Conservation (phyloP, 2,888 invertebrate species). For the Sminthurides aquaticus region DNA sequence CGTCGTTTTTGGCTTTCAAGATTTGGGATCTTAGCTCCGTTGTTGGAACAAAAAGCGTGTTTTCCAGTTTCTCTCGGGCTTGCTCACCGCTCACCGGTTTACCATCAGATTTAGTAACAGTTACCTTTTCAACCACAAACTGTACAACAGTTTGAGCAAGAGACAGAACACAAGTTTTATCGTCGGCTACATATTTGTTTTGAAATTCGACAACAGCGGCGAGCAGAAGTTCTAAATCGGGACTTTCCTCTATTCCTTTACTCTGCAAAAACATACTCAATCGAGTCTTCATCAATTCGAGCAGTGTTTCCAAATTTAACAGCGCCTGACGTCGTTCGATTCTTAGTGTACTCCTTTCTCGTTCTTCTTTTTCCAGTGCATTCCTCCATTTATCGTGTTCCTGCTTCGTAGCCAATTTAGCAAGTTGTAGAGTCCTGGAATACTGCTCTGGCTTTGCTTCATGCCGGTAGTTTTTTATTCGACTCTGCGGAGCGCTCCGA, state of each 20-base stretch:
- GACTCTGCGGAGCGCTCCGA: background rate
- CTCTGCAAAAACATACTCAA: slow-evolving; percentile 12
- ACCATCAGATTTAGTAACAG: background rate
- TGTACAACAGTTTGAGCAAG: slow-evolving; percentile 14
- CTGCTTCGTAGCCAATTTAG: slow-evolving; percentile 6
- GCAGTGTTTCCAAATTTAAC: background rate
- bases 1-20: slow-evolving; percentile 6
- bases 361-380: slow-evolving; percentile 11
- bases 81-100: background rate
- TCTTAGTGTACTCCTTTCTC: slow-evolving; percentile 2
- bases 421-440: slow-evolving; percentile 7
- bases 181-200: slow-evolving; percentile 1
- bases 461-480: background rate
- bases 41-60: slow-evolving; percentile 10
- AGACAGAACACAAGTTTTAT: slow-evolving; percentile 7
- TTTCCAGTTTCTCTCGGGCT: slow-evolving; percentile 3
- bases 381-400: slow-evolving; percentile 12
- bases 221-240: background rate
- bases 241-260: background rate
- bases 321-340: background rate
- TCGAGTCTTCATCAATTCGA: slow-evolving; percentile 8
- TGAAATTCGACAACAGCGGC: slow-evolving; percentile 8
- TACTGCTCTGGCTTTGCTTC: background rate
- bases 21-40: slow-evolving; percentile 2
- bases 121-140: slow-evolving; percentile 10